phyloP scores from a whole-genome alignment of 2,888 invertebrate genomes.

The Lymantria dispar region DNA sequence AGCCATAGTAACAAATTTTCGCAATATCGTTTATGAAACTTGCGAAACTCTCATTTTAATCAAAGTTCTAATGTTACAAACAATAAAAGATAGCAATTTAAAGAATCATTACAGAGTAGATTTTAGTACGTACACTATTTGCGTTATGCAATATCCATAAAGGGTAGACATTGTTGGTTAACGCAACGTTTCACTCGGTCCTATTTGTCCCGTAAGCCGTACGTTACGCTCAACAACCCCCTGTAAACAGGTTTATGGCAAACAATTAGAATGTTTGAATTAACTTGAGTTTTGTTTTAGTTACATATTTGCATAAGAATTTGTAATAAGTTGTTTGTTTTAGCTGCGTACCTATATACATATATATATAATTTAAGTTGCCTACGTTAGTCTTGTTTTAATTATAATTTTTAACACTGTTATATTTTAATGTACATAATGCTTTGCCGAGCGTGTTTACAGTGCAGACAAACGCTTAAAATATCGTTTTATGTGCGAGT shows the following conservation, averaged over 20 bases:
- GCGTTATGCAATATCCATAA: constrained; percentile 33
- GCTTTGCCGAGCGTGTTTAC: too few relatives aligned
- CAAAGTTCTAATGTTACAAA: too few relatives aligned
- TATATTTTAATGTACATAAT: too few relatives aligned
- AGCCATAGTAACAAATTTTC: too few relatives aligned
- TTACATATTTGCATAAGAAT: constrained; percentile 10
- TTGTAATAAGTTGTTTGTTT: constrained; percentile 1
- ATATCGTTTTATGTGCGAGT: too few relatives aligned
- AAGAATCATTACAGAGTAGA: background rate
- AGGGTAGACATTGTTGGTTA: constrained; percentile 30
- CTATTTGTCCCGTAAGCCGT: constrained; percentile 8
- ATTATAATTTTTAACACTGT: too few relatives aligned
- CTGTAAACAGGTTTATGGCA: constrained; percentile 32
- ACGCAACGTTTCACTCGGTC: constrained; percentile 31
- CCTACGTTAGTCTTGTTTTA: too few relatives aligned
- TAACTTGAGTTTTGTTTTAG: constrained; percentile 17
- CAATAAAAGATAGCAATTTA: too few relatives aligned
- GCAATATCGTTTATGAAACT: too few relatives aligned
- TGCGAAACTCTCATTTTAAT: too few relatives aligned
- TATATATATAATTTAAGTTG: background rate
- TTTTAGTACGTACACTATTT: constrained; percentile 30
- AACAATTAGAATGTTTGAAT: constrained; percentile 29
- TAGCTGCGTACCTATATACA: background rate
- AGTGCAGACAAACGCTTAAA: too few relatives aligned
- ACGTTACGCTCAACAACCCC: constrained; percentile 20